Conservation (phyloP, 2,113 vertebrate genomes). For the Xerus inauris region DNA sequence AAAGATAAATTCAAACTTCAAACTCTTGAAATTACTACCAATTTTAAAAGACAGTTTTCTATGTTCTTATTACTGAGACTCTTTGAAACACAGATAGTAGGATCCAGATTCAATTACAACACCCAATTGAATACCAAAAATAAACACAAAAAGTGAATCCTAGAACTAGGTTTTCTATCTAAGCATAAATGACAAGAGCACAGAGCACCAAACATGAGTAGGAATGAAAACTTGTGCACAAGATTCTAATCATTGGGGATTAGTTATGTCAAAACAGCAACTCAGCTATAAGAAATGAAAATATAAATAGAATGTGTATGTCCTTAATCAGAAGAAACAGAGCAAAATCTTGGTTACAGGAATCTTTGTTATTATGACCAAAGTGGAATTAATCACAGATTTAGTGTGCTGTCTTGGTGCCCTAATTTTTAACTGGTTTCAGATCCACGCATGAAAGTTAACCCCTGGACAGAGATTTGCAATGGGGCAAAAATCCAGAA, state of each 20-base stretch:
- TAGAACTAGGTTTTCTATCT: neutral
- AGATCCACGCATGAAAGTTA: neutral
- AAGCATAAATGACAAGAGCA: neutral
- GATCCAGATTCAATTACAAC: constrained; percentile 7
- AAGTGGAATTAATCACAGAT: neutral
- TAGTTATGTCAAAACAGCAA: neutral
- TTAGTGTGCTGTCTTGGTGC: neutral
- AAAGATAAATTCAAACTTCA: constrained; percentile 43
- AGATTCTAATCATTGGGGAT: neutral
- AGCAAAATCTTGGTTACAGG: neutral
- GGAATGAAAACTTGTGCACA: neutral
- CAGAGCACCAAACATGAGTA: neutral
- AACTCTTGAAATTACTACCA: constrained; percentile 42
- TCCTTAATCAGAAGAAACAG: neutral
- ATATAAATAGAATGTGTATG: neutral
- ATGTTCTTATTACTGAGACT: constrained; percentile 32
- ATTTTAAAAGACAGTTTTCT: constrained; percentile 31
- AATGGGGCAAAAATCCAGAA: neutral
- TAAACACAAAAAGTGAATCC: constrained; percentile 1
- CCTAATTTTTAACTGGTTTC: neutral
- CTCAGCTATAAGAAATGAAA: neutral
- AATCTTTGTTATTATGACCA: neutral
- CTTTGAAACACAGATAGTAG: neutral
- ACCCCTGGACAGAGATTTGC: neutral
- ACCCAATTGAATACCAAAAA: neutral